phyloP scores from a whole-genome alignment of 2,113 vertebrate species.

The Elaphurus davidianus region DNA sequence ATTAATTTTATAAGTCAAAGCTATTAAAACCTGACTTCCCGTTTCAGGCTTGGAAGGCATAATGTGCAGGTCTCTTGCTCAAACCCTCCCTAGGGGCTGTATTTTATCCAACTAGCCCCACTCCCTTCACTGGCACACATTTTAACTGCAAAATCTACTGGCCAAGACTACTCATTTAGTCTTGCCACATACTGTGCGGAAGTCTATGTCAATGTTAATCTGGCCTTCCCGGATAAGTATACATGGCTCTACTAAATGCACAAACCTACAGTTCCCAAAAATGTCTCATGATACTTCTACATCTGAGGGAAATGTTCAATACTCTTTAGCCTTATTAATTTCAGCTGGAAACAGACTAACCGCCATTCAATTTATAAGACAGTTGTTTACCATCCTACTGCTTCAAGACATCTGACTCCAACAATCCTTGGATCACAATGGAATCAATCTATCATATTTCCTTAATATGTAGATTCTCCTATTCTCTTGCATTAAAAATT shows the following conservation, averaged over 20 bases:
- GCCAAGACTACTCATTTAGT: slow-evolving; percentile 32
- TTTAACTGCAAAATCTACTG: slow-evolving; percentile 19
- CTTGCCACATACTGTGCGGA: slow-evolving; percentile 31
- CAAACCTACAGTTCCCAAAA: slow-evolving; percentile 27
- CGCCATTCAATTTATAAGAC: neutral
- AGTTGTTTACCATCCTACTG: neutral
- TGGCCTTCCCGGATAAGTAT: neutral
- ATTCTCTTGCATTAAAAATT: neutral
- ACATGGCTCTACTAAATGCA: neutral
- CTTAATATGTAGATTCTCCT: neutral
- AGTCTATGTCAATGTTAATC: slow-evolving; percentile 61
- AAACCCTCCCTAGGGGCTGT: slow-evolving; percentile 38
- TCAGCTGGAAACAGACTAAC: neutral
- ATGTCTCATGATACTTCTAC: slow-evolving; percentile 31
- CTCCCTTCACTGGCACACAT: neutral
- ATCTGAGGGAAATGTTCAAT: slow-evolving; percentile 16
- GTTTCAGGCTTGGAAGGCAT: slow-evolving; percentile 57
- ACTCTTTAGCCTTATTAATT: neutral
- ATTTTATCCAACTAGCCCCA: slow-evolving; percentile 53
- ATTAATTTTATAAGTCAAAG: slow-evolving; percentile 71
- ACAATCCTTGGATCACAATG: neutral
- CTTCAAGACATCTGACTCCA: neutral
- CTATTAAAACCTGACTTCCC: slow-evolving; percentile 70
- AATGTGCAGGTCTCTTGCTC: slow-evolving; percentile 46
- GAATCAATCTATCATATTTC: neutral